These are phyloP conservation scores for Polyodon spathula DNA, from an alignment of 2,113 vertebrate genomes.

Conservation along the genomic window DNA sequence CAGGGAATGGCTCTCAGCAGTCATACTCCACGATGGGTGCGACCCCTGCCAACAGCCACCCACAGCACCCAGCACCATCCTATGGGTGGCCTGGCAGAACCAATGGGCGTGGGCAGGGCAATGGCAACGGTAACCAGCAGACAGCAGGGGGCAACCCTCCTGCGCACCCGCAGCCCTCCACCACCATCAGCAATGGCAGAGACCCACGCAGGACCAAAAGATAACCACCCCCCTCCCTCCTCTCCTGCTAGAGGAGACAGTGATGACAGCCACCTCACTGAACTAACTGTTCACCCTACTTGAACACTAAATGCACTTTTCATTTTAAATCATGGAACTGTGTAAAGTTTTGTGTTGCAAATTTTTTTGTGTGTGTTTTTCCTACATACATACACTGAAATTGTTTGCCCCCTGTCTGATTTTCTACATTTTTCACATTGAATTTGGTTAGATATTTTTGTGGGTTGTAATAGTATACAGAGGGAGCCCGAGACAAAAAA, in stretches of 20 bases:
- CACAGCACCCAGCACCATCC: constrained; percentile 48
- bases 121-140: constrained; percentile 53
- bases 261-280: constrained; percentile 17
- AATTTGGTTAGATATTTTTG: too few species aligned
- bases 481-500: too few species aligned
- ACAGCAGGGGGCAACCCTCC: constrained; percentile 37
- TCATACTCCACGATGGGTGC: constrained; percentile 53
- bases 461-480: too few species aligned
- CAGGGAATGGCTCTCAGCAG: constrained; percentile 76
- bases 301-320: constrained; percentile 97
- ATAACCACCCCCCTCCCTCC: constrained; percentile 33
- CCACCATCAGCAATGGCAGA: constrained; percentile 83
- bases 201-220: constrained; percentile 85
- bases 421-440: too few species aligned
- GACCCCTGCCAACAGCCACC: constrained; percentile 33
- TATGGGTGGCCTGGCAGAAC: constrained; percentile 66
- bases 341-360: constrained; percentile 32
- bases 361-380: constrained; percentile 42
- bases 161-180: constrained; percentile 52
- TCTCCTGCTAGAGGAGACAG: constrained; percentile 19
- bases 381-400: too few species aligned
- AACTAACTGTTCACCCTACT: constrained; percentile 72
- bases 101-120: constrained; percentile 67
- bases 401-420: too few species aligned
- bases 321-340: constrained; percentile 54